Evolutionary conservation across 2,797 vertebrate genomes (phyloP).

Genomic region (Tadarida brasiliensis): DNA sequence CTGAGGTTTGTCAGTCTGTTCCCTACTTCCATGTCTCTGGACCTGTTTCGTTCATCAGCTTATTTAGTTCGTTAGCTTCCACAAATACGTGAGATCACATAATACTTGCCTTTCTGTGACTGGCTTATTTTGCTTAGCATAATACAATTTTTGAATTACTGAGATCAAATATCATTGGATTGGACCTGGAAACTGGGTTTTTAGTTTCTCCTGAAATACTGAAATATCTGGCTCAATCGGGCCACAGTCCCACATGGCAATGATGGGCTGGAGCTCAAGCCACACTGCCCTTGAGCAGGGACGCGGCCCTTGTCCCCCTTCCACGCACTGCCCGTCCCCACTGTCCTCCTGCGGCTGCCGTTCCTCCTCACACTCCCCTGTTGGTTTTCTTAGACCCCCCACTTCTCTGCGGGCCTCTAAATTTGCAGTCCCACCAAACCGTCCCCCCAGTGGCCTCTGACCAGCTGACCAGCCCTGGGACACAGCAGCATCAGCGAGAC

Average conservation of each 20-base stretch:
- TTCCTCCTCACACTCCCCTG: background rate
- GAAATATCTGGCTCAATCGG: background rate
- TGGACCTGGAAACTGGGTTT: background rate
- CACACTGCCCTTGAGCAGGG: background rate
- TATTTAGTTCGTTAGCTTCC: no score
- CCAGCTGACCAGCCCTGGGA: background rate
- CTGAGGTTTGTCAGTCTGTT: no score
- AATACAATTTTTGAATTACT: background rate
- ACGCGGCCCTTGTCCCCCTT: accelerated
- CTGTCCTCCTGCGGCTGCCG: no score
- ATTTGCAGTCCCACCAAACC: background rate
- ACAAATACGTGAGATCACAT: no score
- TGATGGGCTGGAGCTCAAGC: background rate
- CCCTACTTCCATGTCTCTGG: no score
- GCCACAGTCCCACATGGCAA: accelerated
- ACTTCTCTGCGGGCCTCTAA: background rate
- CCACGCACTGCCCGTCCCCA: background rate
- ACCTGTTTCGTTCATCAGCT: no score
- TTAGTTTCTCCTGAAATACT: background rate
- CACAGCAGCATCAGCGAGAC: background rate
- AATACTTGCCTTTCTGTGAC: no score
- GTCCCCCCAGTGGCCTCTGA: background rate
- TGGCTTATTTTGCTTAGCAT: no score
- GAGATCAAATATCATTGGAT: background rate
- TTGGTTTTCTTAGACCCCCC: background rate